Evolutionary conservation across 2,113 vertebrate species (phyloP).

Genomic region (Poicephalus gulielmi): DNA sequence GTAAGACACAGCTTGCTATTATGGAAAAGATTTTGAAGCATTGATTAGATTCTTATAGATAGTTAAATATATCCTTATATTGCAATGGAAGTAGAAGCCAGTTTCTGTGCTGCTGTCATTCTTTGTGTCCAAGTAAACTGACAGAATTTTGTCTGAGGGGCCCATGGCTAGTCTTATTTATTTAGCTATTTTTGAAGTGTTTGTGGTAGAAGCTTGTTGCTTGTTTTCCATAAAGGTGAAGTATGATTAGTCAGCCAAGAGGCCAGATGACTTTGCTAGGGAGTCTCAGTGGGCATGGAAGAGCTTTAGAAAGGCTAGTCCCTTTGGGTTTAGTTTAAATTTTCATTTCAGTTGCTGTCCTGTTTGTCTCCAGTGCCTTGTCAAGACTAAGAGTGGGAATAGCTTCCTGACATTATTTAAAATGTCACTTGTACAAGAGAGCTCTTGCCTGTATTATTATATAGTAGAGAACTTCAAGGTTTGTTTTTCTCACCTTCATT

Average conservation of each 20-base stretch:
- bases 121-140: neutral
- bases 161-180: neutral
- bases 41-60: neutral
- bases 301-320: neutral
- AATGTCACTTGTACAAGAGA: neutral
- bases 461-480: neutral
- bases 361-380: neutral
- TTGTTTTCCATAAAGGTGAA: neutral
- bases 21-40: neutral
- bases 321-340: neutral
- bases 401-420: neutral
- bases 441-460: neutral
- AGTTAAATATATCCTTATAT: neutral
- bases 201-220: neutral
- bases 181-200: neutral
- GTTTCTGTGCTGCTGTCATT: neutral
- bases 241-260: neutral
- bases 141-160: neutral
- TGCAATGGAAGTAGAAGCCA: neutral
- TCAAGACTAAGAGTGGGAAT: neutral
- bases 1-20: neutral
- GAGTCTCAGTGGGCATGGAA: neutral
- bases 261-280: neutral
- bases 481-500: neutral
- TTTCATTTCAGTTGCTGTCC: neutral